Evolutionary conservation across 2,888 invertebrate species (phyloP).

Genomic region (Drosophila peninsularis): DNA sequence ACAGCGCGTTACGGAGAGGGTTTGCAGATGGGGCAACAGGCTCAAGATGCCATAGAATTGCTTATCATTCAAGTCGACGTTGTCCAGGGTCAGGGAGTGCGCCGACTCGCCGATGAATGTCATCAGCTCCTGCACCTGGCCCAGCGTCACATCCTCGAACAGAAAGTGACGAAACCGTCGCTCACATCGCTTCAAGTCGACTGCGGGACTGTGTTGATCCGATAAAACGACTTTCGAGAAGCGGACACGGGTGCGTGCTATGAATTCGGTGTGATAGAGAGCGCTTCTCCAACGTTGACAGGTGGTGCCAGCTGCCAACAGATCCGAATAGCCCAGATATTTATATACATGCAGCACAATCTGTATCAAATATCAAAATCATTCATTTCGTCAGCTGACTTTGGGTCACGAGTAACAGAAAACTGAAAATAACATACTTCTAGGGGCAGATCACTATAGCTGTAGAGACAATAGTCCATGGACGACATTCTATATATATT

Average conservation of each 20-base stretch:
- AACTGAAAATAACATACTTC: constrained; percentile 73
- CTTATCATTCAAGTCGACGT: constrained; percentile 88
- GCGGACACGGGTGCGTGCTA: constrained; percentile 74
- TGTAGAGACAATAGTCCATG: constrained; percentile 48
- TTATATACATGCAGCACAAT: constrained; percentile 88
- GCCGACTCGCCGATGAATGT: constrained; percentile 87
- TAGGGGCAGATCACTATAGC: constrained; percentile 82
- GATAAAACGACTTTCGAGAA: constrained; percentile 81
- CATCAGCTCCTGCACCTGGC: constrained; percentile 86
- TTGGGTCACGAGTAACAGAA: constrained; percentile 48
- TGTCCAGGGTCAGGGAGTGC: constrained; percentile 86
- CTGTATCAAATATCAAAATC: constrained; percentile 81
- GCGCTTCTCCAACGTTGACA: constrained; percentile 89
- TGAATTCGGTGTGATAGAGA: constrained; percentile 87
- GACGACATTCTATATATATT: constrained; percentile 49
- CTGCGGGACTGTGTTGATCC: constrained; percentile 79
- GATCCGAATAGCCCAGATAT: constrained; percentile 88
- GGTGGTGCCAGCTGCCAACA: constrained; percentile 88
- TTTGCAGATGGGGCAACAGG: constrained; percentile 86
- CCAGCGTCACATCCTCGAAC: constrained; percentile 82
- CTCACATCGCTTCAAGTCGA: constrained; percentile 73
- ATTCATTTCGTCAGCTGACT: constrained; percentile 65
- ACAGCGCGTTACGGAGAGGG: constrained; percentile 88
- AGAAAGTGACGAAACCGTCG: constrained; percentile 77
- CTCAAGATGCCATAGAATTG: constrained; percentile 87